Base-by-base conservation (phyloP, 2,888 invertebrate species). In the Antitype chi region DNA sequence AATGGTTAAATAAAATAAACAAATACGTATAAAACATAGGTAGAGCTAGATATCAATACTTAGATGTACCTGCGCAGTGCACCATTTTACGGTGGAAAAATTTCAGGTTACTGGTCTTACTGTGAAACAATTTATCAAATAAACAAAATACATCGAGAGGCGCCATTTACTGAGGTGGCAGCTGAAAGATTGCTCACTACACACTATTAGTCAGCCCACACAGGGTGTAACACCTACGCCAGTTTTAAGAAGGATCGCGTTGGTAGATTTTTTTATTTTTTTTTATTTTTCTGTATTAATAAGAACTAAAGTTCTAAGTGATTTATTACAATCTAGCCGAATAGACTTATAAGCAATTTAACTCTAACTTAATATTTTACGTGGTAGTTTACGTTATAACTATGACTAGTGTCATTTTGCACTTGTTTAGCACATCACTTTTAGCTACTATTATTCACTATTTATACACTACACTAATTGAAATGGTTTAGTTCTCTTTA, bases 71-170 rank as follows among this genome's bases (percentile, higher is more conserved):
- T 15, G 15, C 15, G 32, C 8, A 28, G 23, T 25, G 15, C 13
- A 32, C 17, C 9, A 32, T 43, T 74, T 52, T 63, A 25, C 53
- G 20, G 32, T 53, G 25, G 9, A 66, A 64, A 59, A 28, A 59
- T 53, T 28, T 74, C 15, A 5, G 82, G 59, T 76, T 32, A 60
- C 25, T 60, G 38, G 49, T 59, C 76, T 60, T 53, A 32, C 28
- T 70, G 25, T 20, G 25, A 38, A 76, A 55, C 69, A 67, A 80
- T 82, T 82, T 76, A 70, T 82, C 69, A 82, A 76, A 60, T 28
- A 76, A 32, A 66, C 55, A 76, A 64, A 81, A 68, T 38, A 74
- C 17, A 52, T 57, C 5, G 62, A 70, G 23, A 52, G 59, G 47
- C 53, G 52, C 63, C 38, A 43, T 52, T 79, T 70, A 70, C 80